Evolutionary conservation across 2,797 vertebrate genomes (phyloP).

Genomic region (Sciaenops ocellatus): DNA sequence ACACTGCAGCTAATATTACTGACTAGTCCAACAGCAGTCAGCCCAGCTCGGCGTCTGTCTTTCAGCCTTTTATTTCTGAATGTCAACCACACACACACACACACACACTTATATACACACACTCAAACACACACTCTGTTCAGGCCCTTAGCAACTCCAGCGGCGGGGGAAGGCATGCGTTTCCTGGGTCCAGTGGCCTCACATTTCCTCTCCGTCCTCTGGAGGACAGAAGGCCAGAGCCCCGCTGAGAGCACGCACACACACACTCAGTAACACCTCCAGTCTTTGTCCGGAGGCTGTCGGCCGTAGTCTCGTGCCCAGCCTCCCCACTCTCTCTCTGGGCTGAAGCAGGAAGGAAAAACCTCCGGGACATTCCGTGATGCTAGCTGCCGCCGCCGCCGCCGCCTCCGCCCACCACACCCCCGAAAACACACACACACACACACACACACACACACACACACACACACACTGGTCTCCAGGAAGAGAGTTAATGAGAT

Average conservation of each 20-base stretch:
- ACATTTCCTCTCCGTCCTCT: conserved; percentile 84
- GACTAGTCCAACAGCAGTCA: too few species aligned
- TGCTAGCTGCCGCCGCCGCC: conserved; percentile 84
- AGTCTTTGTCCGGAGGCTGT: conserved; percentile 89
- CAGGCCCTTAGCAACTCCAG: conserved; percentile 91
- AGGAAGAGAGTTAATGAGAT: conserved; percentile 78
- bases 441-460: conserved; percentile 34
- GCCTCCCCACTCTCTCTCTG: conserved; percentile 79
- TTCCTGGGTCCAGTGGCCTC: conserved; percentile 79
- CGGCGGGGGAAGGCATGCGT: conserved; percentile 91
- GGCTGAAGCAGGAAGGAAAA: conserved; percentile 85
- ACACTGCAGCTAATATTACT: too few species aligned
- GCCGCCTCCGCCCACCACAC: conserved; percentile 11
- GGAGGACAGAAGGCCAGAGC: conserved; percentile 83
- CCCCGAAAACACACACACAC: conserved; percentile 44
- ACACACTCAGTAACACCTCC: conserved; percentile 66
- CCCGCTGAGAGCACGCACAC: conserved; percentile 69
- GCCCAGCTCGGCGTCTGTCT: too few species aligned
- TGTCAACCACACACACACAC: not conserved
- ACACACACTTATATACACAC: conserved; percentile 12
- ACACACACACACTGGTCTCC: conserved; percentile 50
- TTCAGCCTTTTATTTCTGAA: too few species aligned
- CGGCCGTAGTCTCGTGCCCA: conserved; percentile 88
- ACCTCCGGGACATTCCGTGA: conserved; percentile 92
- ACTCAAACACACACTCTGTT: not conserved